phyloP scores from a whole-genome alignment of 2,888 invertebrate species.

The Chesias legatella region DNA sequence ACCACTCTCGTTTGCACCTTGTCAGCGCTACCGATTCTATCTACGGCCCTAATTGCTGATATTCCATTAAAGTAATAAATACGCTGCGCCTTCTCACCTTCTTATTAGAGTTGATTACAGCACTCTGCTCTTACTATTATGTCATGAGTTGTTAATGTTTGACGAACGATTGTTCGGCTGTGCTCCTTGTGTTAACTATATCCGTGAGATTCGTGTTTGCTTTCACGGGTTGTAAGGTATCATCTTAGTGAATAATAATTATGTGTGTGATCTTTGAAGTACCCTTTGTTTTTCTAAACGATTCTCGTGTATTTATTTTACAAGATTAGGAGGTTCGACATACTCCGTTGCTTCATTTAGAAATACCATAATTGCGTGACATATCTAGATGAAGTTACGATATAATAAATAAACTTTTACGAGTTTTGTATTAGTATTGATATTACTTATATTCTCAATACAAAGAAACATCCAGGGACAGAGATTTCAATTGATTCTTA shows the following conservation, averaged over 20 bases:
- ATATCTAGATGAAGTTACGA: too few relatives aligned
- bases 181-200: constrained; percentile 53
- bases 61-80: constrained; percentile 78
- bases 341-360: too few relatives aligned
- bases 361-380: too few relatives aligned
- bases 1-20: constrained; percentile 78
- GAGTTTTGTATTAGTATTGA: too few relatives aligned
- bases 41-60: constrained; percentile 74
- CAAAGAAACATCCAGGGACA: too few relatives aligned
- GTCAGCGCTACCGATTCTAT: constrained; percentile 78
- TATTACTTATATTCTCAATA: too few relatives aligned
- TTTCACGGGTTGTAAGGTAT: constrained; percentile 48
- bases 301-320: constrained; percentile 30
- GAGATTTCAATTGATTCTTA: too few relatives aligned
- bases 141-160: constrained; percentile 67
- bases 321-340: too few relatives aligned
- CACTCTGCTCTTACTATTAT: constrained; percentile 69
- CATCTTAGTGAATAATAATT: constrained; percentile 52
- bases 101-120: constrained; percentile 71
- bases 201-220: constrained; percentile 55
- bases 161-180: constrained; percentile 55
- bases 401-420: too few relatives aligned
- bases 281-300: constrained; percentile 41
- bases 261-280: constrained; percentile 40
- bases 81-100: constrained; percentile 70